Evolutionary conservation across 2,888 invertebrate genomes (phyloP).

Genomic region (Lasius fuliginosus): DNA sequence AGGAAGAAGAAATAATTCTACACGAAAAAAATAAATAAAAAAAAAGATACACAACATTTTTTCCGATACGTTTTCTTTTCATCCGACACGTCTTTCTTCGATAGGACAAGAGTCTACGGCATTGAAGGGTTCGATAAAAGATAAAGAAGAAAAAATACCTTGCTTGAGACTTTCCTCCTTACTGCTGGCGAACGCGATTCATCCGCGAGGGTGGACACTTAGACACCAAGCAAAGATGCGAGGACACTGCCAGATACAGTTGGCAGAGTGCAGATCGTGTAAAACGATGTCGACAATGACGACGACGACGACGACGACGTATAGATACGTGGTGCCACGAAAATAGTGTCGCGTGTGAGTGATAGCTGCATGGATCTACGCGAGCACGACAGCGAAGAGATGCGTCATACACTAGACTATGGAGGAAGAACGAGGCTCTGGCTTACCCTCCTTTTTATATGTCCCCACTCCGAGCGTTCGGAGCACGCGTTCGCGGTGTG

Average conservation of each 20-base stretch:
- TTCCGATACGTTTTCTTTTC: neutral
- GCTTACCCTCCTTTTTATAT: conserved; percentile 26
- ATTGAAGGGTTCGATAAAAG: neutral
- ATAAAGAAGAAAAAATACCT: conserved; percentile 17
- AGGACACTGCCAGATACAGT: conserved; percentile 29
- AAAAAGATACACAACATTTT: neutral
- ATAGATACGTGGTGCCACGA: conserved; percentile 16
- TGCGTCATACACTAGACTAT: conserved; percentile 32
- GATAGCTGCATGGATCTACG: conserved; percentile 20
- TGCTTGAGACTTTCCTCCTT: conserved; percentile 5
- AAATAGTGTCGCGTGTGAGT: conserved; percentile 32
- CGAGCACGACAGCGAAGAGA: conserved; percentile 14
- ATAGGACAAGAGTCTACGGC: neutral
- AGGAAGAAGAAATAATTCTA: neutral
- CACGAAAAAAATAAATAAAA: neutral
- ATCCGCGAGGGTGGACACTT: conserved; percentile 35
- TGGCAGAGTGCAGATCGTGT: neutral
- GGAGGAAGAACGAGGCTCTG: conserved; percentile 27
- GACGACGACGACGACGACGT: conserved; percentile 25
- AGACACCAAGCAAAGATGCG: conserved; percentile 8
- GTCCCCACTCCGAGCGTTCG: neutral
- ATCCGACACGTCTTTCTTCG: neutral
- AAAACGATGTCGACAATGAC: conserved; percentile 17
- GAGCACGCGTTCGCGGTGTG: conserved; percentile 30
- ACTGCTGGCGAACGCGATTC: conserved; percentile 12